Evolutionary conservation across 2,113 vertebrate genomes (phyloP), one percentile per base, ranked within the genome.

Genomic region (Balaenoptera acutorostrata): DNA sequence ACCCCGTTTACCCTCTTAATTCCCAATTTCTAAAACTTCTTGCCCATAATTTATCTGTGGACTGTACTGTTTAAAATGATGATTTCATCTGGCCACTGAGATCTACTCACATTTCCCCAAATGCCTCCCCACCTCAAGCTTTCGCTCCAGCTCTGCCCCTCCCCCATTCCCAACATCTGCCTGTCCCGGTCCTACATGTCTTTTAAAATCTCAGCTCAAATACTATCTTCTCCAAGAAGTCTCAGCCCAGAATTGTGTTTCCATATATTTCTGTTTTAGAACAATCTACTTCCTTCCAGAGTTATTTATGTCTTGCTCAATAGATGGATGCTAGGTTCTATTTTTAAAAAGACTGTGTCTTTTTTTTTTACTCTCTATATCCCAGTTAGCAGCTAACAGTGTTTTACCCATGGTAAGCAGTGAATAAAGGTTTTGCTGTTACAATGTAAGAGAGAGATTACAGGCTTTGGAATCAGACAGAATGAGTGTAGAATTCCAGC

Each of bases 281-380:
- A 80, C 20, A 39, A 29, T 78, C 96, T 82, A 27, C 89, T 92
- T 96, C 88, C 83, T 86, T 87, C 61, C 61, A 41, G 21, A 74
- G n/a, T 93, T 85, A 84, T 83, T 92, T 80, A 27, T 92, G 75
- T 59, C 66, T 97, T 52, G 39, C 61, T 95, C 91, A 94, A 57
- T 93, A 89, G 81, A 74, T 80, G 66, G 71, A 69, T 80, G 71
- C 85, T 82, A 82, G 86, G 36, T 95, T 88, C 78, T 78, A 8
- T 55, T 78, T 78, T 78, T 55, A 2, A 8, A 78, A 97, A 91
- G 52, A 63, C 61, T 18, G 31, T 18, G 12, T 41, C 23, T 95
- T 80, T 89, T 23, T 61, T n/a, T 31, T 83, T 36, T 8, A 14
- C 82, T 55, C 49, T 90, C 68, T 75, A 17, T 84, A 68, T 74